Conservation (phyloP, 1,140 invertebrate species). For the Notospermus geniculatus region DNA sequence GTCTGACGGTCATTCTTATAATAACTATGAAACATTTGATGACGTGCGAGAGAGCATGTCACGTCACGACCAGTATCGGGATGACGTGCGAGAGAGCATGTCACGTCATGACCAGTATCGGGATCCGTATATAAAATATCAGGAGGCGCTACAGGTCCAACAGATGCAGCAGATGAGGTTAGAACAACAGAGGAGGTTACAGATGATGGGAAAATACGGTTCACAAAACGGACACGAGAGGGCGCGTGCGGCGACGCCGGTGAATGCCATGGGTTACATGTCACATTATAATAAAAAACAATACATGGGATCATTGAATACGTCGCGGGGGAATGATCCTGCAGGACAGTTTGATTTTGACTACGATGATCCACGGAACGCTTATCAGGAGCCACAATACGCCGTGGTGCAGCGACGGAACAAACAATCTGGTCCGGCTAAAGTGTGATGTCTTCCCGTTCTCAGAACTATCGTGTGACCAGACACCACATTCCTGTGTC, state of each 20-base stretch:
- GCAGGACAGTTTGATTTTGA: neutral
- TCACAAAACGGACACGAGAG: neutral
- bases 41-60: slow-evolving; percentile 65
- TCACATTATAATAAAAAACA: neutral
- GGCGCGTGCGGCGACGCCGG: neutral
- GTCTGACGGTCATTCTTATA: slow-evolving; percentile 54
- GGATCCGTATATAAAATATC: neutral
- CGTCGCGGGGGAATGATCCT: neutral
- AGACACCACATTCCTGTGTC: no score
- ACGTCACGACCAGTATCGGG: slow-evolving; percentile 1
- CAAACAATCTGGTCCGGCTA: no score
- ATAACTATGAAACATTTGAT: slow-evolving; percentile 50
- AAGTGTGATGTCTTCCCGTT: no score
- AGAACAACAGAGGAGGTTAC: no score
- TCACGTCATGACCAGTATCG: neutral
- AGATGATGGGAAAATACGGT: no score
- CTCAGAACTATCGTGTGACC: no score
- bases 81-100: slow-evolving; percentile 57
- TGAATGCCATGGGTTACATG: neutral
- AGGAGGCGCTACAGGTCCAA: neutral
- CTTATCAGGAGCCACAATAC: slow-evolving; percentile 6
- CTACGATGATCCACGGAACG: slow-evolving; percentile 11
- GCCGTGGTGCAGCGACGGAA: no score
- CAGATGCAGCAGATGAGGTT: neutral
- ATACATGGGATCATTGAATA: no score